Base-by-base conservation (phyloP, 64 coral and sea anemone species). In the Dendrophyllia cribrosa region DNA sequence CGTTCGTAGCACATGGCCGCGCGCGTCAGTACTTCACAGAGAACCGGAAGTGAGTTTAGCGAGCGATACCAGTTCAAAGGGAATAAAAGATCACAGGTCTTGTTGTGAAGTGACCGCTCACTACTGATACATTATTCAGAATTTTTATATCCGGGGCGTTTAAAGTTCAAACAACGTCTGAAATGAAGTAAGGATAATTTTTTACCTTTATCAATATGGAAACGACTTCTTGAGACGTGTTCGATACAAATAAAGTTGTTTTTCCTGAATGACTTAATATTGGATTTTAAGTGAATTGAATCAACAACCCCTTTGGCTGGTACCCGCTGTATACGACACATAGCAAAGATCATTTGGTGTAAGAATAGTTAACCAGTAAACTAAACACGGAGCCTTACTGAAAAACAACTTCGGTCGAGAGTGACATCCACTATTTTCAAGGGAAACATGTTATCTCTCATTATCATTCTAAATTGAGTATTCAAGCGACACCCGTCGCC, bases 21-120 rank as follows among this genome's bases (percentile, higher is more conserved):
- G 17, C 24, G 16, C 9, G 62, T n/a, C n/a, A n/a, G n/a, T 5
- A 67, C 11, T 50, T 50, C 43, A 68, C 60, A 51, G 23, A 43
- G 50, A n/a, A 84, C 80, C 80, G 80, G 80, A 84, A 84, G 80
- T 84, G 62, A 66, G 51, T 67, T 84, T 79, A 59, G 17, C 20
- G 44, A 64, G 43, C 4, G 46, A 50, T 84, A 84, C 80, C 80
- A 49, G 80, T 22, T 51, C 60, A 51, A 23, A 63, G 43, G 19
- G 46, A 84, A 84, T 65, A 68, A 84, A 84, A 84, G 80, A 84
- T 68, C 80, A 84, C 80, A 84, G 62, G 80, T 84, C 80, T 22
- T 51, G 6, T 14, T 50, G 20, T 68, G 62, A 79, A 34, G 34
- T 34, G 47, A 84, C 67, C 43, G 47, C 80, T 11, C 63, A 15